A percentile compares a stretch with the other conserved stretches of the same genome.
phyloP scores from a whole-genome alignment of 1,140 invertebrate genomes.

The Planococcus citri region DNA sequence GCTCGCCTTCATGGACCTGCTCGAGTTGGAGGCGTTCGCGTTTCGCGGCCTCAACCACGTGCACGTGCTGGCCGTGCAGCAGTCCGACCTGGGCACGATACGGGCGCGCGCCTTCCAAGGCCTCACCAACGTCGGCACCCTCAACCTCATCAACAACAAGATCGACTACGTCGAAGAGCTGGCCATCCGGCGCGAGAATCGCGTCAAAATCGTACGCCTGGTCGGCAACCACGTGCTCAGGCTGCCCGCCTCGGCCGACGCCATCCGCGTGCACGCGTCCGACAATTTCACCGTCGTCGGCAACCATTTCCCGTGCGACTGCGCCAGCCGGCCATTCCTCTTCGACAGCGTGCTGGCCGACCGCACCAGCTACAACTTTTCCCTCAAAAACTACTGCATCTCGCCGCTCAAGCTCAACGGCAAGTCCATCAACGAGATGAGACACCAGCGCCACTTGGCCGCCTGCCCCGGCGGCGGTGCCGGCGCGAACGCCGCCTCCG shows the following conservation, averaged over 20 bases:
- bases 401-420: constrained; percentile 68
- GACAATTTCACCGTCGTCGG: constrained; percentile 50
- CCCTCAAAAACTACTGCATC: constrained; percentile 66
- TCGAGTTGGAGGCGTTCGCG: constrained; percentile 50
- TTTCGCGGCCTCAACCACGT: constrained; percentile 63
- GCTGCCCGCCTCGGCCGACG: constrained; percentile 46
- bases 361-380: constrained; percentile 48
- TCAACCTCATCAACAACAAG: constrained; percentile 69
- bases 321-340: constrained; percentile 58
- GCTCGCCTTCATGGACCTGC: constrained; percentile 66
- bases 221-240: constrained; percentile 70
- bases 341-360: constrained; percentile 53
- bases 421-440: constrained; percentile 51
- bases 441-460: not conserved
- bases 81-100: constrained; percentile 63
- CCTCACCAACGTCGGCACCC: constrained; percentile 47
- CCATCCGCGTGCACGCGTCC: constrained; percentile 42
- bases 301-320: constrained; percentile 75
- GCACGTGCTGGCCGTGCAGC: constrained; percentile 55
- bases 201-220: constrained; percentile 51
- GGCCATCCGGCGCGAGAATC: constrained; percentile 49
- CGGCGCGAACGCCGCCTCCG: too few species aligned
- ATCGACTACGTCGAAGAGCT: constrained; percentile 64
- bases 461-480: too few species aligned
- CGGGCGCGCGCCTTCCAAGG: constrained; percentile 57